These are phyloP conservation scores for Perizoma affinitatum DNA, from an alignment of 2,888 invertebrate genomes.

Conservation along the genomic window DNA sequence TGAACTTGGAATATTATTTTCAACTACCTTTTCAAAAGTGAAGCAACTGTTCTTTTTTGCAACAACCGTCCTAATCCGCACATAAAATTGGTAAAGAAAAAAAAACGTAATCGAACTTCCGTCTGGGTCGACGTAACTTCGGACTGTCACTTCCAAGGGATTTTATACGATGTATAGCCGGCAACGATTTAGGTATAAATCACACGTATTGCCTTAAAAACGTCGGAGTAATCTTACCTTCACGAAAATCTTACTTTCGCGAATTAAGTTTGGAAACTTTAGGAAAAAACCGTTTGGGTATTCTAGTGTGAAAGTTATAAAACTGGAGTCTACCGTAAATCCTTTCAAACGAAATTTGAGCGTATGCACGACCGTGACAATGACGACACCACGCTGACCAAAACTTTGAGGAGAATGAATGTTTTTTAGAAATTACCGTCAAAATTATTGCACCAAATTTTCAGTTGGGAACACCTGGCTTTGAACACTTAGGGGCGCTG, in stretches of 20 bases:
- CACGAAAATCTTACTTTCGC: constrained; percentile 1
- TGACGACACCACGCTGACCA: too few species aligned
- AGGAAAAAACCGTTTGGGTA: background rate
- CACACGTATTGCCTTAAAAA: constrained; percentile 25
- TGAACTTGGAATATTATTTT: too few species aligned
- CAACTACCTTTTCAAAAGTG: too few species aligned
- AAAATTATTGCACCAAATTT: too few species aligned
- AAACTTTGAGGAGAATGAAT: too few species aligned
- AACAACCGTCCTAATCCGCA: constrained; percentile 47
- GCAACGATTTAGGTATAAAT: constrained; percentile 30
- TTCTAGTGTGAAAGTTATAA: too few species aligned
- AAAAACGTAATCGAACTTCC: constrained; percentile 52
- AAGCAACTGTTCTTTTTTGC: constrained; percentile 4
- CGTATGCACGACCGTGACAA: too few species aligned
- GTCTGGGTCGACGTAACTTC: constrained; percentile 54
- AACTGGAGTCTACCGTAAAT: too few species aligned
- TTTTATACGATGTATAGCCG: constrained; percentile 43
- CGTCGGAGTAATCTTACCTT: constrained; percentile 7
- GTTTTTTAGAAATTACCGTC: too few species aligned
- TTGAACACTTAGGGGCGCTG: too few species aligned
- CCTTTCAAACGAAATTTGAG: too few species aligned
- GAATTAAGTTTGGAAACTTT: background rate
- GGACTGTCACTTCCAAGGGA: constrained; percentile 55
- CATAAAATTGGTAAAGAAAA: constrained; percentile 57
- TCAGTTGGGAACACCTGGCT: too few species aligned